Conservation (phyloP, 1,140 invertebrate species). For the Bombus pascuorum region DNA sequence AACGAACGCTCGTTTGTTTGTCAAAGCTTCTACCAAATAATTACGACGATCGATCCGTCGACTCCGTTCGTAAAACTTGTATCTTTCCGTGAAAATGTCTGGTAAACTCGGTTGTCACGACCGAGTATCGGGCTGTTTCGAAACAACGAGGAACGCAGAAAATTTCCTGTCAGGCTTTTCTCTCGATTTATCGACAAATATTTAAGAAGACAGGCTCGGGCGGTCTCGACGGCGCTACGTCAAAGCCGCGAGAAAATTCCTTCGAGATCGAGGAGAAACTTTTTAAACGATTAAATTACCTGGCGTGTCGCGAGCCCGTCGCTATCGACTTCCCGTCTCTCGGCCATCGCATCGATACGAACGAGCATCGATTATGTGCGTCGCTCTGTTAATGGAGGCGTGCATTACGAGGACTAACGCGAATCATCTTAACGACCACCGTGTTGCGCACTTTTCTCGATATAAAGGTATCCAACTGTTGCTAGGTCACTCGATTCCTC, state of each 20-base stretch:
- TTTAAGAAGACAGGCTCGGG: slow-evolving; percentile 27
- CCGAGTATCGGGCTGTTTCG: background rate
- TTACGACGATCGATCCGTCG: slow-evolving; percentile 24
- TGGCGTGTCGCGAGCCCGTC: slow-evolving; percentile 31
- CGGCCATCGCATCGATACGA: slow-evolving; percentile 35
- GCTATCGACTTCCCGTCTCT: slow-evolving; percentile 59
- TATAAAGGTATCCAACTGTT: slow-evolving; percentile 1
- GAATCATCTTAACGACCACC: background rate
- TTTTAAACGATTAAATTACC: slow-evolving; percentile 66
- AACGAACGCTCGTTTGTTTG: background rate
- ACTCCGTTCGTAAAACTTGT: too few species aligned
- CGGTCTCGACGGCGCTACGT: background rate
- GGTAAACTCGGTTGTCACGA: background rate
- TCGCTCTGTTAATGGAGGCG: slow-evolving; percentile 34
- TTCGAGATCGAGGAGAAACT: slow-evolving; percentile 47
- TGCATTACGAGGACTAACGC: background rate
- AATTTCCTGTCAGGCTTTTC: background rate
- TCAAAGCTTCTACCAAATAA: slow-evolving; percentile 3
- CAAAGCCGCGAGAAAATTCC: slow-evolving; percentile 45
- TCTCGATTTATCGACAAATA: slow-evolving; percentile 41
- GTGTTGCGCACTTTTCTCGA: background rate
- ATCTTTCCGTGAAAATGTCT: too few species aligned
- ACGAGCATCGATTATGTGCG: slow-evolving; percentile 47
- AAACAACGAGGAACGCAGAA: background rate
- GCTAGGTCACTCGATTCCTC: too few species aligned